Base-by-base conservation (phyloP, 1,140 invertebrate species). In the Ectropis grisescens region DNA sequence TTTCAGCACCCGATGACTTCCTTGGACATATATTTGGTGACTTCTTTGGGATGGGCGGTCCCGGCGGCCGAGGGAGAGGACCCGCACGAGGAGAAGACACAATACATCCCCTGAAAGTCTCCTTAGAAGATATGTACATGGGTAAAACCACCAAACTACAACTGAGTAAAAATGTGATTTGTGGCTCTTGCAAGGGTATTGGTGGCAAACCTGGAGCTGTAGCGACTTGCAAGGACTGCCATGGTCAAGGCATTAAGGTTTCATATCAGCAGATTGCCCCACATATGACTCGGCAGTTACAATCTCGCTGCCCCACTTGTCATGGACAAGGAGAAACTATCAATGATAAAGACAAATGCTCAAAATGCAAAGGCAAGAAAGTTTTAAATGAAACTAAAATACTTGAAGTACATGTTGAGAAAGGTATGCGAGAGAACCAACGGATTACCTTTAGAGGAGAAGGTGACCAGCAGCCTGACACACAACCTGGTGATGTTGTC, bases 51-150 rank as follows among this genome's bases (percentile, higher is more conserved):
- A 85, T 85, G 80, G 87, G 85, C 33, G 83, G 82, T 43, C n/a
- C n/a, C n/a, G 80, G 81, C 11, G 82, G 83, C 37, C 68, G 79
- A 39, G 70, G 81, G 22, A 65, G 85, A 33, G 78, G 86, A 6
- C 60, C 82, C 2, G 65, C 76, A 16, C 75, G 84, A 43, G 88
- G 89, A 23, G 89, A 91, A 64, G 89, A 91, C 58, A 90, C 89
- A 8, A 80, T 90, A 35, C 89, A 92, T 72, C 86, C 88, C 6
- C 65, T 89, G 22, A 89, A 90, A 69, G 93, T 98, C 1, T 85
- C 93, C 2, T 81, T 98, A 36, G 94, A 97, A 79, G 94, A 97
- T 61, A 82, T 98, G 53, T 98, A 97, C 64, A 92, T 94, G 81
- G 96, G 96, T 1, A 90, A 91, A 71, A 90, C 90, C 5, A 85